phyloP scores from a whole-genome alignment of 2,797 vertebrate genomes.

The Melanitta fusca region DNA sequence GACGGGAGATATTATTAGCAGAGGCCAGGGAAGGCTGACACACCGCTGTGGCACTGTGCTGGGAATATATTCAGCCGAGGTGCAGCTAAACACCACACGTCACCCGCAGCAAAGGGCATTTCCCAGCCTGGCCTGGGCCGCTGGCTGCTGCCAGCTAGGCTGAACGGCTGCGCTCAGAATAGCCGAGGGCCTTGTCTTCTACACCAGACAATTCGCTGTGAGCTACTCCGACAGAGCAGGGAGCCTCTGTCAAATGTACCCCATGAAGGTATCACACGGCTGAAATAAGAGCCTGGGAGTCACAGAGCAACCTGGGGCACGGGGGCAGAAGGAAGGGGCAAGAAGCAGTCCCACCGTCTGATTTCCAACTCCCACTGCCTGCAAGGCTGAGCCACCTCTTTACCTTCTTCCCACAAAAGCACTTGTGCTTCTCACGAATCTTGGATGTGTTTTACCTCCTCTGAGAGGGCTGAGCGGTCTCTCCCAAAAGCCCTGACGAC shows the following conservation, averaged over 20 bases:
- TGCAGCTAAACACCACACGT: neutral
- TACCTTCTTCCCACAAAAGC: neutral
- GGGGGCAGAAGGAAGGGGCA: constrained; percentile 28
- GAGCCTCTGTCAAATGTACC: neutral
- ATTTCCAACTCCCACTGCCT: neutral
- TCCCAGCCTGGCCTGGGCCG: neutral
- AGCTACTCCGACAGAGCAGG: neutral
- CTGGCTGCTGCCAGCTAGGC: neutral
- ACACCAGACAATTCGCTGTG: neutral
- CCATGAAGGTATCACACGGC: neutral
- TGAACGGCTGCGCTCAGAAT: neutral
- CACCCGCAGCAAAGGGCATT: neutral
- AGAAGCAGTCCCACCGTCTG: neutral
- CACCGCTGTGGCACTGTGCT: neutral
- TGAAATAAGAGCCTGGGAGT: constrained; percentile 46
- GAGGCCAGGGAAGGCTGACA: neutral
- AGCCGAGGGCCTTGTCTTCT: neutral
- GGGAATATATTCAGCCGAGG: neutral
- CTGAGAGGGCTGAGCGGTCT: neutral
- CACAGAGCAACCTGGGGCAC: constrained; percentile 31
- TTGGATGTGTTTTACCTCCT: neutral
- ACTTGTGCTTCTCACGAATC: neutral
- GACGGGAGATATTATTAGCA: neutral
- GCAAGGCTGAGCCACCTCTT: neutral
- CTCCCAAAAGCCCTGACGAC: neutral